Evolutionary conservation across 2,888 invertebrate genomes (phyloP), one percentile per base, ranked within the genome.

Genomic region (Oscheius onirici): DNA sequence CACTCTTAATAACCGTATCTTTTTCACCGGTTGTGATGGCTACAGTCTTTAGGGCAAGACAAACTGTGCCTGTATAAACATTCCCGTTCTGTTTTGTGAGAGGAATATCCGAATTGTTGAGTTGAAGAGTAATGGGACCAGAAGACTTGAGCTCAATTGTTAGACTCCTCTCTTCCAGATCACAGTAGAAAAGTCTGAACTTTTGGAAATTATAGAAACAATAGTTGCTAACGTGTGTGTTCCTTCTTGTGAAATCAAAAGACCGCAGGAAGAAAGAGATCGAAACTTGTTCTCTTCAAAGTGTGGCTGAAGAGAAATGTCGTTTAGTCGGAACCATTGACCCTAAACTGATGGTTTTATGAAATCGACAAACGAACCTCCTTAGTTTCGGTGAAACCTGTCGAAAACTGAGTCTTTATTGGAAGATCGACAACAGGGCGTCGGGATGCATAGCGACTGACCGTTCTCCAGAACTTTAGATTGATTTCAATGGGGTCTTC

Each of bases 401-500:
- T 17, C 3, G 28, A 44, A 34, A 70, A 70, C 34, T 70, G 24
- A 11, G 70, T 70, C 2, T 28, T 3, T 13, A 70, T 11, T 15
- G 70, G 70, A 15, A 69, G 51, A 17, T 54, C 70, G 0, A 24
- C 20, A 13, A 70, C n/a, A 10, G 70, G 70, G 13, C 70, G 61
- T 17, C 20, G 6, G 3, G 15, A 2, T 8, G 28, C n/a, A 22
- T 20, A 22, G 20, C n/a, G 2, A 15, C 20, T 10, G 13, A 68
- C 13, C 24, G 40, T 22, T 20, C 41, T 44, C 68, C 68, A 68
- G 43, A 68, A 66, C 66, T 28, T 51, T 8, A 68, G 40, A 54
- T 66, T 66, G 6, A 66, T 66, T 34, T 58, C 43, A 55, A 79
- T 73, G 22, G 70, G 77, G 63, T 79, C 72, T 20, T 72, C 58